Evolutionary conservation across 2,797 vertebrate species (phyloP), one percentile per base, ranked within the genome.

Genomic region (Taenioides sp.): DNA sequence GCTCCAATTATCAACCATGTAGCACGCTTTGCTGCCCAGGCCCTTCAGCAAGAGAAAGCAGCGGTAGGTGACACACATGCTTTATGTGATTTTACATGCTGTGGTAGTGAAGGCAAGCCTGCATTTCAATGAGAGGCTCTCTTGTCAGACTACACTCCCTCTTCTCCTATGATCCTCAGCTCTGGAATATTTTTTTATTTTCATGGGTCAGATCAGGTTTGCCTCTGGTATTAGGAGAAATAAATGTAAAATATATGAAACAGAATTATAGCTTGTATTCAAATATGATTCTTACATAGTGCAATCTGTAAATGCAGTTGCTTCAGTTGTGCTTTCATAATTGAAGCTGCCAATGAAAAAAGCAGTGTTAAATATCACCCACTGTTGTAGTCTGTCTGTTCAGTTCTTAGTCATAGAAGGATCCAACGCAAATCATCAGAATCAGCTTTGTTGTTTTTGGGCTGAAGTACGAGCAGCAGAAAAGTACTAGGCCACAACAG

Each of bases 1-100:
- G 93, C 97, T 70, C 97, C 98, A 20, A 99, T 99, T 65, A 90
- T 99, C 90, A 99, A 94, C 88, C 98, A 99, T 0, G 98, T 99
- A 80, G 97, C 97, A 0, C 95, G 96, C 10, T 99, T 98, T 6
- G 98, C 98, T 0, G 93, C 95, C 23, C 97, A 98, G 88, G 98
- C 97, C 20, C 95, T 95, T 1, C 95, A 98, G 1, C 97, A 99
- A 77, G 94, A 96, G 66, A 92, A 94, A 5, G 97, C 97, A 62
- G 94, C 92, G 0, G 98, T 99, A 82, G 92, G 97, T 94, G 55
- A 65, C 71, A 31, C 64, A 65, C 43, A 65, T 64, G 64, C 64
- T 50, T 65, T 28, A 37, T 3, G 1, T 27, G 50, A 27, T 54
- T 23, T 58, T 62, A 22, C 57, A 73, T 55, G 65, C 49, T 55